phyloP scores from a whole-genome alignment of 2,113 vertebrate species.

The Campylomormyrus tamandua region DNA sequence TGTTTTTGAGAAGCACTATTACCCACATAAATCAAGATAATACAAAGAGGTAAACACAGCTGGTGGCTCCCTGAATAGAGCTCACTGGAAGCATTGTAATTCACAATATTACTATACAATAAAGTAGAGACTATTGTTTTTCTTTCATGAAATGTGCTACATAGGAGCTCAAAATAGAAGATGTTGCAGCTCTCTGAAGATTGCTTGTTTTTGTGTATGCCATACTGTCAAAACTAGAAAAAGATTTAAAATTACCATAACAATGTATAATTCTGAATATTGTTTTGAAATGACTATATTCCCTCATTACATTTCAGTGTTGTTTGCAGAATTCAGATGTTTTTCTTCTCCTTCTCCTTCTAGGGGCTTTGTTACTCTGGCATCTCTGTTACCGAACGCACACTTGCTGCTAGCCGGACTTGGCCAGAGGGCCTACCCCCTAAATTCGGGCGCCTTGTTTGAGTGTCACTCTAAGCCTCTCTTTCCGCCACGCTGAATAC shows the following conservation, averaged over 20 bases:
- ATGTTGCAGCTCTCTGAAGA: neutral
- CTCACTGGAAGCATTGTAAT: neutral
- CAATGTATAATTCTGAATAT: neutral
- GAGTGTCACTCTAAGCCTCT: neutral
- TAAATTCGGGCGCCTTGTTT: neutral
- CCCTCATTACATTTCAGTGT: neutral
- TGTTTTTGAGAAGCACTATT: neutral
- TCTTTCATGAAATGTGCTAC: neutral
- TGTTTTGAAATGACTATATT: neutral
- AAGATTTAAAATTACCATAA: neutral
- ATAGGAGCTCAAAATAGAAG: neutral
- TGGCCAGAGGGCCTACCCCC: neutral
- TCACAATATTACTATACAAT: constrained; percentile 1
- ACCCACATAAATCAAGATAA: constrained; percentile 12
- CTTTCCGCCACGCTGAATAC: neutral
- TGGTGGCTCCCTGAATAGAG: neutral
- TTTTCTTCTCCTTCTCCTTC: neutral
- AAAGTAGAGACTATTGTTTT: neutral
- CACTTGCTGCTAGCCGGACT: neutral
- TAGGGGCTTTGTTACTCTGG: neutral
- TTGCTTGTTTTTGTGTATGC: neutral
- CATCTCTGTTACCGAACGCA: neutral
- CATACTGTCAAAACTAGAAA: neutral
- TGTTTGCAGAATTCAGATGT: neutral
- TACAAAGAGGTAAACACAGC: constrained; percentile 10